Percentiles rank a stretch among this genome's conserved stretches.
These are phyloP conservation scores for Microplitis manilae DNA, from an alignment of 2,888 invertebrate genomes.

Conservation along the genomic window DNA sequence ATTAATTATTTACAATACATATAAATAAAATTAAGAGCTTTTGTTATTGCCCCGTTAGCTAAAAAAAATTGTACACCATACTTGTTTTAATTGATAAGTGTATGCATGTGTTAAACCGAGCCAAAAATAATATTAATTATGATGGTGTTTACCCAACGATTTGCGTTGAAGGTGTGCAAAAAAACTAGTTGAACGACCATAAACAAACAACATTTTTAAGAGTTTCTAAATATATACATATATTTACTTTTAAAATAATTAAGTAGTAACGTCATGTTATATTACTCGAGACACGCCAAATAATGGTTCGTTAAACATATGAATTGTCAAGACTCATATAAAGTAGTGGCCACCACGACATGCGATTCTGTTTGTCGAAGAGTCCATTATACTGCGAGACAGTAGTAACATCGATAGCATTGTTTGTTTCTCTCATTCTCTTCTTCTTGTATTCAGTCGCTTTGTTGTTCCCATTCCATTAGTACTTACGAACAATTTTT, in stretches of 20 bases:
- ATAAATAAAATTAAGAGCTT: no score
- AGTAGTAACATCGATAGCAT: conserved; percentile 24
- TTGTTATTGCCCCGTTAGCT: no score
- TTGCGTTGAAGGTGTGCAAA: no score
- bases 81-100: no score
- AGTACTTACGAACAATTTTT: conserved; percentile 55
- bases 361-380: conserved; percentile 60
- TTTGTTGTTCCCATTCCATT: background rate
- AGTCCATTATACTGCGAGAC: conserved; percentile 49
- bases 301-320: conserved; percentile 55
- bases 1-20: no score
- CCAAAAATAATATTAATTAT: no score
- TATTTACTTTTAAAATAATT: background rate
- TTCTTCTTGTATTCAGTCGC: conserved; percentile 30
- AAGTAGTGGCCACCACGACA: conserved; percentile 44
- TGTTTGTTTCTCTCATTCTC: conserved; percentile 53
- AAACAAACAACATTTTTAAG: background rate
- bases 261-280: conserved; percentile 15
- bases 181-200: no score
- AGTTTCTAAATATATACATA: background rate
- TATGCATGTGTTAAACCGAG: no score
- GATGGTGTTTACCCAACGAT: no score
- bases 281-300: conserved; percentile 31
- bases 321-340: conserved; percentile 31
- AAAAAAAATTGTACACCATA: no score